Percentiles rank a stretch among this genome's conserved stretches.
phyloP scores from a whole-genome alignment of 2,797 vertebrate species.

The Phoeniculus purpureus region DNA sequence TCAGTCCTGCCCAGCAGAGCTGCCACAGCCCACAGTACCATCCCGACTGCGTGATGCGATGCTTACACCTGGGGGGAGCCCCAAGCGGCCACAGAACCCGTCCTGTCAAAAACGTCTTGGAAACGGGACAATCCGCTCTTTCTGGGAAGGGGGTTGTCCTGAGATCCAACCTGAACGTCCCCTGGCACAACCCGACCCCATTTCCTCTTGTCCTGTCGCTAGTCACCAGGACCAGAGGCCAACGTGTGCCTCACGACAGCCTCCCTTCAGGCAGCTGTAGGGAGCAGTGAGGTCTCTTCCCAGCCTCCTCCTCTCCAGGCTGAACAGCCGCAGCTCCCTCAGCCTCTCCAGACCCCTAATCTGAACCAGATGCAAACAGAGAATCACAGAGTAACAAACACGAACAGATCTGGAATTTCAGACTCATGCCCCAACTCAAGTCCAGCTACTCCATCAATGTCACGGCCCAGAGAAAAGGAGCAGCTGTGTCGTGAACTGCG shows the following conservation, averaged over 20 bases:
- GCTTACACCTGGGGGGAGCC: not conserved
- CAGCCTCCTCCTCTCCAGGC: too few species aligned
- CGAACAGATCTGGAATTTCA: constrained; percentile 1
- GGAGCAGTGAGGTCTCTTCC: too few species aligned
- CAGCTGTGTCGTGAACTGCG: constrained; percentile 66
- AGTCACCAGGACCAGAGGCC: too few species aligned
- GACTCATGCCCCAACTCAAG: constrained; percentile 4
- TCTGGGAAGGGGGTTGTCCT: too few species aligned
- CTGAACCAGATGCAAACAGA: constrained; percentile 56
- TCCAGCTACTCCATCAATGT: constrained; percentile 47
- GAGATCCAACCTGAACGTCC: too few species aligned
- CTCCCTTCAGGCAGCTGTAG: too few species aligned
- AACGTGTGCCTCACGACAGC: too few species aligned
- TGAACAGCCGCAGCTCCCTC: too few species aligned
- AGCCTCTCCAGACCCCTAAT: not conserved
- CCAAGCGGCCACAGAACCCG: not conserved
- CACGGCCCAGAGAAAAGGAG: not conserved
- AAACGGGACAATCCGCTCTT: not conserved
- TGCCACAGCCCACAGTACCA: not conserved
- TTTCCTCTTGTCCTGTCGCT: too few species aligned
- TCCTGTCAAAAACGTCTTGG: not conserved
- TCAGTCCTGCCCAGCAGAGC: not conserved
- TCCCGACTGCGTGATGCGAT: not conserved
- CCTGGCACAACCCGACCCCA: too few species aligned
- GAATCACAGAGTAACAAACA: constrained; percentile 32